Conservation (phyloP, 2,888 invertebrate species). For the Hermodice carunculata region DNA sequence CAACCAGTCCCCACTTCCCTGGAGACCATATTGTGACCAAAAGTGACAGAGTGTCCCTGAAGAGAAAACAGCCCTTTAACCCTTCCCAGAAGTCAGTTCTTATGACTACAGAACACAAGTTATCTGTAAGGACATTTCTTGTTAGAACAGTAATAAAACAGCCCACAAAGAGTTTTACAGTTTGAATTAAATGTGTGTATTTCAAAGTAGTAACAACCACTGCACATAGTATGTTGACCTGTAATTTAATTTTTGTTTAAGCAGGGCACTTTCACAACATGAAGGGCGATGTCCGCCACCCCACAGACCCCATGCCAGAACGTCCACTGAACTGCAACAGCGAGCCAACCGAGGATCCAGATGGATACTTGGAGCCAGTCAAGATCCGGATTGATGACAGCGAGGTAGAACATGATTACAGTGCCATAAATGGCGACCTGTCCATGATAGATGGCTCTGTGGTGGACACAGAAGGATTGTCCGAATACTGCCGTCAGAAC, state of each 20-base stretch:
- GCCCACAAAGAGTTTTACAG: background rate
- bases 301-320: background rate
- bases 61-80: no score
- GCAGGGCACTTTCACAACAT: conserved; percentile 25
- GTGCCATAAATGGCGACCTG: conserved; percentile 45
- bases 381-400: conserved; percentile 16
- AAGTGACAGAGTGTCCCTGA: no score
- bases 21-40: no score
- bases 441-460: conserved; percentile 63
- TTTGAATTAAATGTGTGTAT: background rate
- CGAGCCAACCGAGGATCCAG: conserved; percentile 31
- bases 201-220: no score
- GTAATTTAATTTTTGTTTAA: no score
- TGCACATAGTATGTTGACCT: no score
- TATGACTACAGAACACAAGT: no score
- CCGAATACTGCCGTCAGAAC: conserved; percentile 54
- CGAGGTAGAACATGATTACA: conserved; percentile 12
- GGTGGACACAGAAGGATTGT: conserved; percentile 62
- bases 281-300: background rate
- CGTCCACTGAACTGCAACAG: conserved; percentile 11
- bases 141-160: no score
- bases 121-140: no score
- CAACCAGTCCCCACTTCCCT: no score
- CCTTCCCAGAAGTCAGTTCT: no score
- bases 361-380: conserved; percentile 40